phyloP scores from a whole-genome alignment of 1,140 invertebrate genomes.

The Leptinotarsa lineolata region DNA sequence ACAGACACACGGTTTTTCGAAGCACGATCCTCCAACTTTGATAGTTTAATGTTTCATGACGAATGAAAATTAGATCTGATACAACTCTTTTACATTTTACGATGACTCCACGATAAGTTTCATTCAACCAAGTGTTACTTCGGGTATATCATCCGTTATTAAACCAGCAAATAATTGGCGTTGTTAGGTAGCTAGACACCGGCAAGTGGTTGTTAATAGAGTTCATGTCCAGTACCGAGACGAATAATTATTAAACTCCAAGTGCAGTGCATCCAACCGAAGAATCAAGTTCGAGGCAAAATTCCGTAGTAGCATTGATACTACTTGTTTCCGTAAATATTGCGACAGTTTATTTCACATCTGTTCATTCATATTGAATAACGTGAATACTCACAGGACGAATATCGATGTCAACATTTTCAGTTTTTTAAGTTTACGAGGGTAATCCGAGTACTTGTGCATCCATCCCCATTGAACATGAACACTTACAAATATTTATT shows the following conservation, averaged over 20 bases:
- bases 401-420: no score
- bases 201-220: slow-evolving; percentile 7
- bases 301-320: slow-evolving; percentile 1
- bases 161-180: neutral
- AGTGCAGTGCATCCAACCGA: slow-evolving; percentile 25
- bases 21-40: no score
- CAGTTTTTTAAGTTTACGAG: no score
- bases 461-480: no score
- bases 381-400: no score
- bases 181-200: slow-evolving; percentile 11
- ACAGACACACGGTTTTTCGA: no score
- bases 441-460: no score
- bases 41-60: no score
- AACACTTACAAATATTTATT: no score
- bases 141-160: neutral
- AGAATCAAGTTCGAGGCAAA: slow-evolving; percentile 23
- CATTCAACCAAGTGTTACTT: neutral
- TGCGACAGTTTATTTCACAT: slow-evolving; percentile 1
- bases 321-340: slow-evolving; percentile 22
- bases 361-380: neutral
- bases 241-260: slow-evolving; percentile 18
- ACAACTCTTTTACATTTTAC: no score
- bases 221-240: slow-evolving; percentile 16
- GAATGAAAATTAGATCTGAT: no score
- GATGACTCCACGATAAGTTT: no score